phyloP scores from a whole-genome alignment of 2,113 vertebrate species.

The Lamprologus ornatipinnis region DNA sequence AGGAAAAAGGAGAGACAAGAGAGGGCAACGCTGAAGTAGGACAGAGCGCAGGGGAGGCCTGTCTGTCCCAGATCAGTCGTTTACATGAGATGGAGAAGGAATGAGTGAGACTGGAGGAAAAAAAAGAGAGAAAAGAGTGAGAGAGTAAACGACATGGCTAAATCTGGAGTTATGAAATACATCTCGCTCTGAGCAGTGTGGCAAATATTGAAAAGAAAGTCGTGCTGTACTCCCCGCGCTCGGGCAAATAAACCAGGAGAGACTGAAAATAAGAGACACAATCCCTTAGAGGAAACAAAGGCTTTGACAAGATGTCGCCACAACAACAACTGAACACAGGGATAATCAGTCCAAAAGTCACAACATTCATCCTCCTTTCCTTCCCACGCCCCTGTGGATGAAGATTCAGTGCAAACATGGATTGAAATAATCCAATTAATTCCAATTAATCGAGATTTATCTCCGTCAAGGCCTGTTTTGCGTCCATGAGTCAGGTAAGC shows the following conservation, averaged over 20 bases:
- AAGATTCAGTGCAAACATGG: not conserved
- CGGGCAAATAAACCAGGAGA: constrained; percentile 8
- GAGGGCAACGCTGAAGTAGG: constrained; percentile 66
- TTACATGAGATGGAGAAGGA: constrained; percentile 31
- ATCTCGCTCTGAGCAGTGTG: constrained; percentile 16
- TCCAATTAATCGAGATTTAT: not conserved
- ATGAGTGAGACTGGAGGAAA: constrained; percentile 14
- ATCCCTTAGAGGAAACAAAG: not conserved
- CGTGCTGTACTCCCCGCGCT: constrained; percentile 1
- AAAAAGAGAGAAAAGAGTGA: constrained; percentile 1
- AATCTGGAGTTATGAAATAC: constrained; percentile 57
- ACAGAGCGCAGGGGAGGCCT: constrained; percentile 69
- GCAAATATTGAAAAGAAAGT: constrained; percentile 43
- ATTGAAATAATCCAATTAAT: not conserved
- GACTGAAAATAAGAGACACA: not conserved
- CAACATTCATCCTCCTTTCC: not conserved
- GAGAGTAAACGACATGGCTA: constrained; percentile 44
- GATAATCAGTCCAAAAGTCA: not conserved
- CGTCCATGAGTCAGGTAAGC: not conserved
- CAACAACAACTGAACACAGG: not conserved
- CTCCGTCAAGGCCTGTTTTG: not conserved
- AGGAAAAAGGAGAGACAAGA: constrained; percentile 31
- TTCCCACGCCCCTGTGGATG: not conserved
- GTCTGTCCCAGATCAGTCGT: constrained; percentile 72
- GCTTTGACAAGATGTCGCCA: not conserved